A percentile compares a stretch with the other conserved stretches of the same genome.
Conservation (phyloP, 2,797 vertebrate genomes). For the Nannoperca obscura region DNA sequence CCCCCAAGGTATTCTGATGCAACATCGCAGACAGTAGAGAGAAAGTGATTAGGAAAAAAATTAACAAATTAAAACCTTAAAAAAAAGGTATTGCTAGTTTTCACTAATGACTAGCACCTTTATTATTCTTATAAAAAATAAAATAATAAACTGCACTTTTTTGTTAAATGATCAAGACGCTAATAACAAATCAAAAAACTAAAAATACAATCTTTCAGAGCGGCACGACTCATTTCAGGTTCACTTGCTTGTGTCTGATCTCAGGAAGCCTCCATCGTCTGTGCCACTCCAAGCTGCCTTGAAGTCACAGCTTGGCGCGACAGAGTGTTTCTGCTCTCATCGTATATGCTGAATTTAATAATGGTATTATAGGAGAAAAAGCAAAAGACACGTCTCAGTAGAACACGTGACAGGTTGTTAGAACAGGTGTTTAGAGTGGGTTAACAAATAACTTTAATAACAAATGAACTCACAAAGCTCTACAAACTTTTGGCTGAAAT, state of each 20-base stretch:
- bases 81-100: too few relatives aligned
- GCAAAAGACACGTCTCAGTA: background rate
- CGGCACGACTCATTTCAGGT: background rate
- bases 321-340: background rate
- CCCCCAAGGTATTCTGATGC: conserved; percentile 84
- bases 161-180: too few relatives aligned
- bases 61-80: too few relatives aligned
- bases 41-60: too few relatives aligned
- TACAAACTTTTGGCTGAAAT: background rate
- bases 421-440: background rate
- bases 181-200: too few relatives aligned
- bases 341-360: background rate
- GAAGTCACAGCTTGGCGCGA: background rate
- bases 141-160: too few relatives aligned
- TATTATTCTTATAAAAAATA: too few relatives aligned
- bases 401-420: background rate
- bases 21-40: background rate
- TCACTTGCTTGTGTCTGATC: background rate
- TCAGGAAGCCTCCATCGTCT: background rate
- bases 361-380: background rate
- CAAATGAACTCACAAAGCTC: background rate
- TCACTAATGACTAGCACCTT: too few relatives aligned
- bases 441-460: background rate
- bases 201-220: too few relatives aligned
- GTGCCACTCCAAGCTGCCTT: background rate